Conservation (phyloP, 1,140 invertebrate species). For the Orchesella cincta region DNA sequence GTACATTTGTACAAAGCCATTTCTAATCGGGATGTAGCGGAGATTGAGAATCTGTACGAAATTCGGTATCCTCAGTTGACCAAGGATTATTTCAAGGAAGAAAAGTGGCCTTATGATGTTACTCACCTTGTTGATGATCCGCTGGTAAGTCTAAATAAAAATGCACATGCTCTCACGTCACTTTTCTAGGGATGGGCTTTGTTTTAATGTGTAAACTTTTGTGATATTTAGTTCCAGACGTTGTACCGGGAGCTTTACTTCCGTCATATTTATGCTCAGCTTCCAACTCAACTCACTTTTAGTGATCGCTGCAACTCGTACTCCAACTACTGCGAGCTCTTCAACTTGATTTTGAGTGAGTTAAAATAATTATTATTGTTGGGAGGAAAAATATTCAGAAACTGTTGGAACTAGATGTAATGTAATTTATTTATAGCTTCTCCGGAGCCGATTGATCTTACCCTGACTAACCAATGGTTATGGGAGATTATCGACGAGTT, state of each 20-base stretch:
- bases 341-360: conserved; percentile 88
- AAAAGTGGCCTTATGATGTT: conserved; percentile 48
- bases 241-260: conserved; percentile 98
- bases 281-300: conserved; percentile 80
- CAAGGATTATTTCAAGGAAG: conserved; percentile 51
- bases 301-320: conserved; percentile 94
- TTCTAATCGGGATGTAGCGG: conserved; percentile 46
- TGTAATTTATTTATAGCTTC: conserved; percentile 62
- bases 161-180: background rate
- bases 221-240: conserved; percentile 71
- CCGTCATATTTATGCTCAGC: conserved; percentile 91
- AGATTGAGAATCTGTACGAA: conserved; percentile 51
- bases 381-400: background rate
- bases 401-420: conserved; percentile 5
- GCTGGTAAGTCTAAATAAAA: conserved; percentile 36
- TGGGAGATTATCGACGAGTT: conserved; percentile 99
- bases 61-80: conserved; percentile 48
- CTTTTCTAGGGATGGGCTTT: background rate
- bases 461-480: conserved; percentile 97
- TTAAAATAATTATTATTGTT: conserved; percentile 32
- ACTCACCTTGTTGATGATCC: conserved; percentile 46
- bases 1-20: conserved; percentile 50
- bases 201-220: conserved; percentile 27
- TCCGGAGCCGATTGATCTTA: conserved; percentile 83
- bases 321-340: conserved; percentile 97